Evolutionary conservation across 2,888 invertebrate genomes (phyloP).

Genomic region (Phalera bucephala): DNA sequence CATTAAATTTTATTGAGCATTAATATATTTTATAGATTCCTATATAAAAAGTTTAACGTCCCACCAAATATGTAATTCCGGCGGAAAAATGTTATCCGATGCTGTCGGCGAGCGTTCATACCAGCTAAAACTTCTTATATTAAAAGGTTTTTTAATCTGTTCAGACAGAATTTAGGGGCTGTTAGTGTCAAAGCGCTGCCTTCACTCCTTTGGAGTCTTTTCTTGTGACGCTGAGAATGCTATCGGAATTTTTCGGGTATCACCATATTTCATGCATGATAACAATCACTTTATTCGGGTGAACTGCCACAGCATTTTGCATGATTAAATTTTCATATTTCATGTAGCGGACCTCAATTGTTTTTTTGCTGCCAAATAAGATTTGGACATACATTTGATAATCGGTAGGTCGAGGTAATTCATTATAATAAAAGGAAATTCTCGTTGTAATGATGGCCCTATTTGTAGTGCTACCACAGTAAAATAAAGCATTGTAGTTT

Average conservation of each 20-base stretch:
- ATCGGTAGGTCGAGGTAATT: too few species aligned
- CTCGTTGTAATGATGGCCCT: too few species aligned
- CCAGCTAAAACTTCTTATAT: slow-evolving; percentile 42
- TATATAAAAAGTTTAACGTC: too few species aligned
- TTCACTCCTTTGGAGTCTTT: slow-evolving; percentile 45
- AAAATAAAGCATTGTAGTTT: too few species aligned
- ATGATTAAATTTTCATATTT: slow-evolving; percentile 26
- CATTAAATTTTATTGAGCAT: too few species aligned
- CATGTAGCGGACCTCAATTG: slow-evolving; percentile 11
- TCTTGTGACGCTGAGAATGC: slow-evolving; percentile 42
- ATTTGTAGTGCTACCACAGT: too few species aligned
- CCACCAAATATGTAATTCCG: too few species aligned
- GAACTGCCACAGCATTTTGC: slow-evolving; percentile 8
- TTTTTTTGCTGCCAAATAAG: slow-evolving; percentile 9
- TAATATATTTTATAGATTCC: too few species aligned
- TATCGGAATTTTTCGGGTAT: slow-evolving; percentile 39
- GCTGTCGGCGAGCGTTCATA: slow-evolving; percentile 22
- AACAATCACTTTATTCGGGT: slow-evolving; percentile 26
- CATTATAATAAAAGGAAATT: too few species aligned
- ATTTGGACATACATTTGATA: neutral
- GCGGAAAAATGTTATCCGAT: slow-evolving; percentile 28
- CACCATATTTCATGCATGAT: slow-evolving; percentile 35
- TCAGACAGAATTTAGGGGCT: slow-evolving; percentile 52
- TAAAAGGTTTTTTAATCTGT: slow-evolving; percentile 56
- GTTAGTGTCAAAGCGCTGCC: slow-evolving; percentile 53